Conservation (phyloP, 1,140 invertebrate species). For the Nephila pilipes region DNA sequence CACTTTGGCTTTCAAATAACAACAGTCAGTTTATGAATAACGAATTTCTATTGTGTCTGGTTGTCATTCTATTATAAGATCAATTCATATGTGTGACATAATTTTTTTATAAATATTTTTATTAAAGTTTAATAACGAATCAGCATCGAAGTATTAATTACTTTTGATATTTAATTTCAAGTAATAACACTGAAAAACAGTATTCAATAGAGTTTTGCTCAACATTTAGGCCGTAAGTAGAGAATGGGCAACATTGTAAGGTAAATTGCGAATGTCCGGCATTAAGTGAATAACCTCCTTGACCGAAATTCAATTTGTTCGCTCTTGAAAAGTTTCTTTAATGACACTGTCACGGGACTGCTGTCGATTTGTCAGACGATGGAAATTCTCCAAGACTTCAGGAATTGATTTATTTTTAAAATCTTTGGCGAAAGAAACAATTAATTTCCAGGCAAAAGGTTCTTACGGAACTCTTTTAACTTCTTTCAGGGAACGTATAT, state of each 20-base stretch:
- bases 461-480: neutral
- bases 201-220: neutral
- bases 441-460: slow-evolving; percentile 12
- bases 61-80: no score
- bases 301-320: slow-evolving; percentile 57
- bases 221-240: neutral
- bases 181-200: neutral
- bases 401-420: slow-evolving; percentile 52
- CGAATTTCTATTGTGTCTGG: no score
- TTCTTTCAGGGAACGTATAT: neutral
- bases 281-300: neutral
- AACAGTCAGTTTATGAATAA: no score
- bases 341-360: slow-evolving; percentile 38
- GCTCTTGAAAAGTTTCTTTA: slow-evolving; percentile 54
- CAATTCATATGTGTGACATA: no score
- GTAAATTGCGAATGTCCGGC: neutral
- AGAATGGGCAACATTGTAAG: neutral
- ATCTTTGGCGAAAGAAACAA: slow-evolving; percentile 5
- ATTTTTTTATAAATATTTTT: no score
- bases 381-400: slow-evolving; percentile 43
- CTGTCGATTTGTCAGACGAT: slow-evolving; percentile 22
- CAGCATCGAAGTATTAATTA: no score
- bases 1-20: no score
- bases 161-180: neutral
- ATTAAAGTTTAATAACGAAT: no score